A percentile compares a stretch with the other conserved stretches of the same genome.
Evolutionary conservation across 2,113 vertebrate genomes (phyloP).

Genomic region (Tupaia chinensis): DNA sequence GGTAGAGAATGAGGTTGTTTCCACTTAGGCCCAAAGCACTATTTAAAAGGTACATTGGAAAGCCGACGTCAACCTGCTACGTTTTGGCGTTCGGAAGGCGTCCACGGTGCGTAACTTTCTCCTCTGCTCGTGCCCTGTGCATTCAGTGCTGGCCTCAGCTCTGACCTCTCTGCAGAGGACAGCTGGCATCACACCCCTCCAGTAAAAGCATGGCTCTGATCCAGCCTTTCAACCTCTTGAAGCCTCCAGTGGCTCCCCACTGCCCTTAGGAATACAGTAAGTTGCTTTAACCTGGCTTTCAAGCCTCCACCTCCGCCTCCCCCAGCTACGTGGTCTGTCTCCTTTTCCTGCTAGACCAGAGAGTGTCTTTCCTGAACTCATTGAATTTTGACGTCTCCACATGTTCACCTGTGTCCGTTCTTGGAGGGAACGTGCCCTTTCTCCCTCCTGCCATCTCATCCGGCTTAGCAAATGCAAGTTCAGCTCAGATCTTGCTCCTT

Average conservation of each 20-base stretch:
- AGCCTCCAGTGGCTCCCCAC: background rate
- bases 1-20: constrained; percentile 58
- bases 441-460: background rate
- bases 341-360: background rate
- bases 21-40: constrained; percentile 22
- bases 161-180: background rate
- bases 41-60: constrained; percentile 5
- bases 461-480: background rate
- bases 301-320: too few relatives aligned
- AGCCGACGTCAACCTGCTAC: background rate
- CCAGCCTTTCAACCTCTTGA: background rate
- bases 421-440: background rate
- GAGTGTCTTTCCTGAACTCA: background rate
- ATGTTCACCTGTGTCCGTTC: background rate
- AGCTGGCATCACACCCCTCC: background rate
- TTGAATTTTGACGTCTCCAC: background rate
- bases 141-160: background rate
- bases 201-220: background rate
- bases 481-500: background rate
- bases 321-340: background rate
- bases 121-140: background rate
- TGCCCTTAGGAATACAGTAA: background rate
- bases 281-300: constrained; percentile 18
- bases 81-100: background rate
- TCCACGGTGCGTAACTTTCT: accelerated